phyloP scores from a whole-genome alignment of 1,140 invertebrate species.

The Rhopalosiphum padi region DNA sequence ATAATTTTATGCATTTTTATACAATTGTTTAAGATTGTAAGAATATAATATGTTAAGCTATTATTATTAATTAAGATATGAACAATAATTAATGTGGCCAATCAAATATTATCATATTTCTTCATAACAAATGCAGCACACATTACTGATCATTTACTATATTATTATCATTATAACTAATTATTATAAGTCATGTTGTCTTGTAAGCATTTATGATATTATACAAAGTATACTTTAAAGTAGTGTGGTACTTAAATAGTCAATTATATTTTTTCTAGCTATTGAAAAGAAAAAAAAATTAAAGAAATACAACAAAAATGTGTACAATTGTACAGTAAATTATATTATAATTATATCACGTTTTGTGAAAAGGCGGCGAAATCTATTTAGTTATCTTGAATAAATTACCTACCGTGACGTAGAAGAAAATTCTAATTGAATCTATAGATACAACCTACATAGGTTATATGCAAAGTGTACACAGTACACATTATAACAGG shows the following conservation, averaged over 20 bases:
- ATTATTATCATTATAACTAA: too few species aligned
- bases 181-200: too few species aligned
- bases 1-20: too few species aligned
- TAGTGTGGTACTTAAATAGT: neutral
- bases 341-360: neutral
- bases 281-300: neutral
- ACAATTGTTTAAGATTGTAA: too few species aligned
- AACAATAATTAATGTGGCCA: too few species aligned
- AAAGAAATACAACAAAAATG: neutral
- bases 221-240: too few species aligned
- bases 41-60: too few species aligned
- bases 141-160: too few species aligned
- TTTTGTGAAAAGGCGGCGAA: neutral
- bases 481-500: neutral
- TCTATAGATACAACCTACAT: neutral
- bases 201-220: too few species aligned
- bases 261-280: neutral
- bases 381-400: neutral
- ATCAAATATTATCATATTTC: too few species aligned
- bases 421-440: neutral
- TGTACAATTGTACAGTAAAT: neutral
- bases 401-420: neutral
- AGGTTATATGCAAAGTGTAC: neutral
- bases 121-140: too few species aligned
- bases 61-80: too few species aligned